Base-by-base conservation (phyloP, 2,113 vertebrate species). In the Lophochroa leadbeateri region DNA sequence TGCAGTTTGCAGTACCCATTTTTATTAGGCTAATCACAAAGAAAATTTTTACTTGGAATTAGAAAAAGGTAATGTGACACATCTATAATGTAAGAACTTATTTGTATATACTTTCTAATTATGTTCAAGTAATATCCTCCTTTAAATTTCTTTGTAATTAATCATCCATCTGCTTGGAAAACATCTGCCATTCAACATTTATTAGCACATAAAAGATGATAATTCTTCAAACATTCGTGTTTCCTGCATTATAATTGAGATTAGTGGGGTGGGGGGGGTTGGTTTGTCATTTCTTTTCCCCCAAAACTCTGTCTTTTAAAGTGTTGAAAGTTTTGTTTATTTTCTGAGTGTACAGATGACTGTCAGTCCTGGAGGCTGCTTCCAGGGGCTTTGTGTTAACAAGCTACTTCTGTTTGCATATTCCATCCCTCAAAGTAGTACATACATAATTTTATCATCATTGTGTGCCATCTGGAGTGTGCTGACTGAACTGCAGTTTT, bases 391-490 rank as follows among this genome's bases (percentile, higher is more conserved):
- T 96, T 96, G 70, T 96, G 89, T 94, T 97, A 98, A 96, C 91
- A 95, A 97, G 78, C 47, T 92, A 91, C 86, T 96, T 97, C 88
- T 96, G 83, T 95, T 97, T 97, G 96, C 80, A 81, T 95, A 96
- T 92, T 96, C 94, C 95, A 77, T 93, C 71, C 95, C 86, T 98
- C 93, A 96, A 88, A 97, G 85, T 67, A 95, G 77, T 84, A 87
- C 92, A 96, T 75, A 79, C 92, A 97, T 95, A 98, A 97, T 98
- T 98, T 97, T 90, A 96, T 97, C 98, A 97, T 98, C 97, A 85
- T 53, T 93, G 96, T 98, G 89, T 98, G 98, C 98, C 98, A 98
- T 98, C 98, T 98, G 98, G 97, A 98, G 98, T 91, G 71, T 90
- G 71, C 53, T 97, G 91, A 95, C 94, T 95, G 92, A 98, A 98